These are phyloP conservation scores for Notechis scutatus DNA, from an alignment of 2,113 vertebrate species.

Conservation along the genomic window DNA sequence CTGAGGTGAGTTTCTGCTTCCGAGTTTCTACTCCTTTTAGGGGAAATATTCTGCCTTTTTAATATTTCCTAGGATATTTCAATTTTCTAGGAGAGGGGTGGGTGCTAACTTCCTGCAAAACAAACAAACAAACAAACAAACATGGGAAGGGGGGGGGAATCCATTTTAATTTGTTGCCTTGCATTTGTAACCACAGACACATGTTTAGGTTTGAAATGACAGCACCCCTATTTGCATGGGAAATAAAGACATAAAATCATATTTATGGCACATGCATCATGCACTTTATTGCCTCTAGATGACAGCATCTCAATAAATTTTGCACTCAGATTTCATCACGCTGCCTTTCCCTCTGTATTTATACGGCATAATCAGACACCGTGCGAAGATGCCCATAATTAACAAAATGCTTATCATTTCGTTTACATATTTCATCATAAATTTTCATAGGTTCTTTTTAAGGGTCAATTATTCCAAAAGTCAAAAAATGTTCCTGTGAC, in stretches of 20 bases:
- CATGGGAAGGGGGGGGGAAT: too few species aligned
- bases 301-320: slow-evolving; percentile 64
- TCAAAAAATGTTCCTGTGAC: neutral
- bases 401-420: slow-evolving; percentile 39
- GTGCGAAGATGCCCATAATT: slow-evolving; percentile 28
- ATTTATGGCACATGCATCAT: neutral
- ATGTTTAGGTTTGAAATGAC: slow-evolving; percentile 30
- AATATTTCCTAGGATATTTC: too few species aligned
- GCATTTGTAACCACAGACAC: slow-evolving; percentile 18
- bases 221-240: slow-evolving; percentile 26
- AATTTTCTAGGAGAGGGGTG: too few species aligned
- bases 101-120: neutral
- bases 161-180: slow-evolving; percentile 25
- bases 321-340: slow-evolving; percentile 16
- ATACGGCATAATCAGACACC: slow-evolving; percentile 13
- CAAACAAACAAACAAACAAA: neutral
- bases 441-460: slow-evolving; percentile 29
- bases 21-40: too few species aligned
- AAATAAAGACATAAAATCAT: slow-evolving; percentile 33
- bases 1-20: too few species aligned
- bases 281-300: slow-evolving; percentile 60
- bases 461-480: neutral
- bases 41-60: too few species aligned
- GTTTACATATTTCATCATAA: slow-evolving; percentile 26
- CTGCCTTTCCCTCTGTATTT: slow-evolving; percentile 21